These are phyloP conservation scores for Hydrolagus colliei DNA, from an alignment of 2,797 vertebrate genomes.

Conservation along the genomic window DNA sequence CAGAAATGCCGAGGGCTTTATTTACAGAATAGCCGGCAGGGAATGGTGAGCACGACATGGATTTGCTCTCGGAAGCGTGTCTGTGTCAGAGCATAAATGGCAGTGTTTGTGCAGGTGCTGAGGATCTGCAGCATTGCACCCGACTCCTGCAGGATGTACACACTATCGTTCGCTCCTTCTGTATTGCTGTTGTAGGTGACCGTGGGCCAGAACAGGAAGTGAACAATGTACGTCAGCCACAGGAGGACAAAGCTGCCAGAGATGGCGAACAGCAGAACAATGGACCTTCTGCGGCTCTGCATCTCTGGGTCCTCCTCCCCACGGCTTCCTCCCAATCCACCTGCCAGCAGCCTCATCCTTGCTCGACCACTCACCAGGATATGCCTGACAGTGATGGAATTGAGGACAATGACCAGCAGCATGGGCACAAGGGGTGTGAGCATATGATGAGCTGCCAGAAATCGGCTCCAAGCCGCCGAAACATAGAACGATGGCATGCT, in stretches of 20 bases:
- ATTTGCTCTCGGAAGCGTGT: too few species aligned
- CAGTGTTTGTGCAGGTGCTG: background rate
- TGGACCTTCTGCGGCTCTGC: background rate
- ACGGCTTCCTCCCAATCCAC: too few species aligned
- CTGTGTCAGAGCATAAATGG: background rate
- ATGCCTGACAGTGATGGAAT: background rate
- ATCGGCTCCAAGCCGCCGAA: background rate
- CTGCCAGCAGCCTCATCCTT: background rate
- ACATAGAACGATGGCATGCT: background rate
- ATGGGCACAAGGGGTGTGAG: background rate
- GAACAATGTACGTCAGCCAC: background rate
- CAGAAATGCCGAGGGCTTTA: too few species aligned
- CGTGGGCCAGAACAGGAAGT: background rate
- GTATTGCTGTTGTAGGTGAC: background rate
- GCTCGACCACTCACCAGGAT: background rate
- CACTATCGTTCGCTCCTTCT: background rate
- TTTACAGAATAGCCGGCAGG: too few species aligned
- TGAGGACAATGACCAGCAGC: background rate
- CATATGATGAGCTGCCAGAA: background rate
- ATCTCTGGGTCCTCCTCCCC: background rate
- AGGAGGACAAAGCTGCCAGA: background rate
- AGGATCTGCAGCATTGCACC: background rate
- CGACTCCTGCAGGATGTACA: background rate
- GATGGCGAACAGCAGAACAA: background rate
- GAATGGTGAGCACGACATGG: too few species aligned